Percentiles rank a stretch among this genome's conserved stretches.
These are phyloP conservation scores for Leptopilina syphax DNA, from an alignment of 2,888 invertebrate genomes.

Conservation along the genomic window DNA sequence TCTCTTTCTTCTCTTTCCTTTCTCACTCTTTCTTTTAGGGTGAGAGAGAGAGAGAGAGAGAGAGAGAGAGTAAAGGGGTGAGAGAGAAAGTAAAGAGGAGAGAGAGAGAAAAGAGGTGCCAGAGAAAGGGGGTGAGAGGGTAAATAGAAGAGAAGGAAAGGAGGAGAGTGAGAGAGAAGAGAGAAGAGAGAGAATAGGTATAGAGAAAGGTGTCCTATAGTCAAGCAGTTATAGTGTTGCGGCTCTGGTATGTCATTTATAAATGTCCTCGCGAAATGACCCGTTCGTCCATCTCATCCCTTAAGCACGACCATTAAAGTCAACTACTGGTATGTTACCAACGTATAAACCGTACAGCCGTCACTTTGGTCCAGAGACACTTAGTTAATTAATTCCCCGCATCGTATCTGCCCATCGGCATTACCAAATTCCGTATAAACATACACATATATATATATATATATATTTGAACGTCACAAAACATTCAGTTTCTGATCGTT, in stretches of 20 bases:
- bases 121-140: too few species aligned
- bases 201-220: conserved; percentile 52
- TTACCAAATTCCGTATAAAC: conserved; percentile 51
- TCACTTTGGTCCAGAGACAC: conserved; percentile 59
- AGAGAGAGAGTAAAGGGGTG: too few species aligned
- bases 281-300: conserved; percentile 75
- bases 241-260: conserved; percentile 74
- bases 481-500: conserved; percentile 30
- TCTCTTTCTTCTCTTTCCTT: too few species aligned
- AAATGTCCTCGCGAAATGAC: conserved; percentile 75
- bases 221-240: conserved; percentile 69
- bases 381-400: conserved; percentile 64
- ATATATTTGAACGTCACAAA: conserved; percentile 10
- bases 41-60: too few species aligned
- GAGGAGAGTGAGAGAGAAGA: too few species aligned
- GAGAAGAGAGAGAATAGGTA: conserved; percentile 52
- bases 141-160: too few species aligned
- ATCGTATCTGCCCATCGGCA: conserved; percentile 57
- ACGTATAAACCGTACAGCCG: conserved; percentile 61
- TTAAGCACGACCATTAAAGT: conserved; percentile 74
- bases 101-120: conserved; percentile 45
- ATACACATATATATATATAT: too few species aligned
- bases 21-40: background rate
- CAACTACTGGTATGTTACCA: conserved; percentile 63
- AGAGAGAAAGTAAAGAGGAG: too few species aligned